A percentile compares a stretch with the other conserved stretches of the same genome.
These are phyloP conservation scores for Tylochromis polylepis DNA, from an alignment of 2,113 vertebrate species.

Conservation along the genomic window DNA sequence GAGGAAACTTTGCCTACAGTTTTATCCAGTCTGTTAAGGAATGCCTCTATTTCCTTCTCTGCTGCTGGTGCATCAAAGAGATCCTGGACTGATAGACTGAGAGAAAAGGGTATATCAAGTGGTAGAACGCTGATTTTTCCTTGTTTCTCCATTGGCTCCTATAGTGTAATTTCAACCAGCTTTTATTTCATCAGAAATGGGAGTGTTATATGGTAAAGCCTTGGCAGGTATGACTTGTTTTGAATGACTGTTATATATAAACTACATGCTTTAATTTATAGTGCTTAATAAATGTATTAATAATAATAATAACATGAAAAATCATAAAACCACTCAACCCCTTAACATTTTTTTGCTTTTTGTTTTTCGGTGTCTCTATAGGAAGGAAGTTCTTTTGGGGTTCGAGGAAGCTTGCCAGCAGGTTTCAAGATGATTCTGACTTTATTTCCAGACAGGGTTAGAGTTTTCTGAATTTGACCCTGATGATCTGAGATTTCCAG, in stretches of 20 bases:
- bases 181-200: slow-evolving; percentile 25
- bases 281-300: background rate
- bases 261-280: background rate
- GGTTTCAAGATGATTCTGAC: background rate
- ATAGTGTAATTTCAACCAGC: slow-evolving; percentile 8
- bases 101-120: background rate
- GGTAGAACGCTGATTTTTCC: slow-evolving; percentile 14
- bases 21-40: slow-evolving; percentile 76
- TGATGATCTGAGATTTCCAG: background rate
- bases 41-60: slow-evolving; percentile 82
- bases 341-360: background rate
- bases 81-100: slow-evolving; percentile 79
- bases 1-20: slow-evolving; percentile 65
- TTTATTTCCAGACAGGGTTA: background rate
- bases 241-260: background rate
- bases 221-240: slow-evolving; percentile 32
- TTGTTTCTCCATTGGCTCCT: background rate
- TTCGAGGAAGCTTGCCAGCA: background rate
- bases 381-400: slow-evolving; percentile 1
- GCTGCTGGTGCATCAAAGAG: slow-evolving; percentile 91
- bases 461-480: background rate
- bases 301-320: background rate
- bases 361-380: background rate
- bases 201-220: slow-evolving; percentile 14
- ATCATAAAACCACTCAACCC: background rate